These are phyloP conservation scores for Dendrolimus houi DNA, from an alignment of 2,888 invertebrate species.

Conservation along the genomic window DNA sequence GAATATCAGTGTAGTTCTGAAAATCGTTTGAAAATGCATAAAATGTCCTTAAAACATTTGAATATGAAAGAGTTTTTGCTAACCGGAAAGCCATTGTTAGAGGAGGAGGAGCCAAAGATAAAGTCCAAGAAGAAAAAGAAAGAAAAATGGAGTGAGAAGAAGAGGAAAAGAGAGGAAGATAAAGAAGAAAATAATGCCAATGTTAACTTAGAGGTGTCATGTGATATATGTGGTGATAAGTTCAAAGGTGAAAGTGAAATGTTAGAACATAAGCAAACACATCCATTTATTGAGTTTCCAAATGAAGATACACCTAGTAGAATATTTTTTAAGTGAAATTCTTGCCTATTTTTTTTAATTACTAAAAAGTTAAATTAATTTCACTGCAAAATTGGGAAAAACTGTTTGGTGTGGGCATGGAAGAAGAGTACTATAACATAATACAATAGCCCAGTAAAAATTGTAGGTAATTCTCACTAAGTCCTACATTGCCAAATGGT, in stretches of 20 bases:
- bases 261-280: constrained; percentile 61
- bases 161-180: constrained; percentile 28
- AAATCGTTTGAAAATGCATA: constrained; percentile 56
- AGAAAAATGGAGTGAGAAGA: constrained; percentile 34
- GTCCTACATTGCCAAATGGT: no score
- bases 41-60: constrained; percentile 51
- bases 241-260: constrained; percentile 48
- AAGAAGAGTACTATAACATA: no score
- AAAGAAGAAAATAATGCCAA: constrained; percentile 12
- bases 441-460: no score
- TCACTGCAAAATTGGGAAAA: no score
- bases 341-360: constrained; percentile 20
- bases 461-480: no score
- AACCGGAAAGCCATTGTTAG: constrained; percentile 42
- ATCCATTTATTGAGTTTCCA: constrained; percentile 68
- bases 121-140: constrained; percentile 30
- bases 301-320: constrained; percentile 66
- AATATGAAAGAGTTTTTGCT: constrained; percentile 57
- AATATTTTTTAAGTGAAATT: constrained; percentile 64
- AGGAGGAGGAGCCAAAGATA: constrained; percentile 29
- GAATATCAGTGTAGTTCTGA: constrained; percentile 66
- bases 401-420: no score
- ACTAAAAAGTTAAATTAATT: no score
- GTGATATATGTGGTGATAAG: constrained; percentile 64
- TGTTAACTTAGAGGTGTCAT: constrained; percentile 25